A percentile compares a stretch with the other conserved stretches of the same genome.
phyloP scores from a whole-genome alignment of 2,113 vertebrate genomes.

The Mormyrus iriodes region DNA sequence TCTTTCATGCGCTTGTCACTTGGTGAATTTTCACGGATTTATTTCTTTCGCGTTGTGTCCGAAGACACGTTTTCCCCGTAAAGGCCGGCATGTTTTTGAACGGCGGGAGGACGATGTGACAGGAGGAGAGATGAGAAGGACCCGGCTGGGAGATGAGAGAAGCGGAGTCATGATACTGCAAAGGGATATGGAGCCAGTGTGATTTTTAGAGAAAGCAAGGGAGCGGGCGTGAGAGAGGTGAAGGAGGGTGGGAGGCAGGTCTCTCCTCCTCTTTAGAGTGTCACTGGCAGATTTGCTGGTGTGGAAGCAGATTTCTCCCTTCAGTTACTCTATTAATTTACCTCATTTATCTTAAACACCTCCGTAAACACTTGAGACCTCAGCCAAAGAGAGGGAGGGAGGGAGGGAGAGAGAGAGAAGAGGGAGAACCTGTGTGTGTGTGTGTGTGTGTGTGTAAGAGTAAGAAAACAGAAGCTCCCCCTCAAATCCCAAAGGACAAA shows the following conservation, averaged over 20 bases:
- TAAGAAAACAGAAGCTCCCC: conserved; percentile 72
- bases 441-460: conserved; percentile 44
- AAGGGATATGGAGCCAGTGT: not conserved
- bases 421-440: conserved; percentile 15
- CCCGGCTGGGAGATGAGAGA: not conserved
- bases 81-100: not conserved
- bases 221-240: conserved; percentile 21
- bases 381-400: conserved; percentile 34
- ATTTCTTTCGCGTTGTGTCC: not conserved
- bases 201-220: conserved; percentile 16
- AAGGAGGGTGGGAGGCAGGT: conserved; percentile 29
- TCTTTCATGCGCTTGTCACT: not conserved
- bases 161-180: not conserved
- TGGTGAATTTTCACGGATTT: not conserved
- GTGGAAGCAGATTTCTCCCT: conserved; percentile 72
- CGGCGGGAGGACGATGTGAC: not conserved
- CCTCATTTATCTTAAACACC: conserved; percentile 86
- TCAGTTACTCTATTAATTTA: conserved; percentile 89
- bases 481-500: conserved; percentile 85
- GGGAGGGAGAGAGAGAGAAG: conserved; percentile 12
- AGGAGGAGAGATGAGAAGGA: conserved; percentile 25
- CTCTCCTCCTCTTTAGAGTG: conserved; percentile 52
- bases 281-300: conserved; percentile 62
- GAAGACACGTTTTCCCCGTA: not conserved
- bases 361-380: conserved; percentile 72